Conservation (phyloP, 2,113 vertebrate genomes). For the Indicator indicator region DNA sequence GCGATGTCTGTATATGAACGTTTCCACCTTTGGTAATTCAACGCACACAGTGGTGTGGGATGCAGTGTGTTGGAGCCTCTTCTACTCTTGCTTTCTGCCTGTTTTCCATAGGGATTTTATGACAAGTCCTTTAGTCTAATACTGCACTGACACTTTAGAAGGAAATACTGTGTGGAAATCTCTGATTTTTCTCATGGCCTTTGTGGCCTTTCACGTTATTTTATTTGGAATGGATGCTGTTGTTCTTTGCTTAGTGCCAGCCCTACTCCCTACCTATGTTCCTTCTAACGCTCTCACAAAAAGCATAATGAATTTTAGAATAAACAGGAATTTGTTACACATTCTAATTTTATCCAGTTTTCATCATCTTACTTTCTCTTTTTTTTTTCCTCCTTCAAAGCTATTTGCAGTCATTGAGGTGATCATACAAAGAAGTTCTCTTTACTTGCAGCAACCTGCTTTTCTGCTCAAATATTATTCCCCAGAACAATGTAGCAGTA, state of each 20-base stretch:
- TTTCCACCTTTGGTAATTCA: neutral
- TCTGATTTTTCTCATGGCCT: neutral
- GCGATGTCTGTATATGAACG: neutral
- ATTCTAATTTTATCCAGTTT: neutral
- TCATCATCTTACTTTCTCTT: neutral
- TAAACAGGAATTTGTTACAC: neutral
- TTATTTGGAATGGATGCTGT: neutral
- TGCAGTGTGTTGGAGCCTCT: rapidly evolving
- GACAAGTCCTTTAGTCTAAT: neutral
- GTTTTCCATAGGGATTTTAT: neutral
- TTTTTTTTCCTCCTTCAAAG: neutral
- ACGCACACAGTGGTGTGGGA: neutral
- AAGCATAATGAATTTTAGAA: neutral
- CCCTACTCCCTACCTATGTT: neutral
- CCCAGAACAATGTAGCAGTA: neutral
- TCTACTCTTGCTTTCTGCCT: neutral
- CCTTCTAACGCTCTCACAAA: neutral
- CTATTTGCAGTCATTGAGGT: neutral
- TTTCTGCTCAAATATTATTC: neutral
- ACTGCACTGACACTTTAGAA: neutral
- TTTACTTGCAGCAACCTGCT: neutral
- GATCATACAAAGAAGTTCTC: neutral
- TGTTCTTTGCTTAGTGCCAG: neutral
- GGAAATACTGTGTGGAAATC: neutral
- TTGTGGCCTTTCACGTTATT: neutral